Evolutionary conservation across 2,113 vertebrate species (phyloP).

Genomic region (Nestor notabilis): DNA sequence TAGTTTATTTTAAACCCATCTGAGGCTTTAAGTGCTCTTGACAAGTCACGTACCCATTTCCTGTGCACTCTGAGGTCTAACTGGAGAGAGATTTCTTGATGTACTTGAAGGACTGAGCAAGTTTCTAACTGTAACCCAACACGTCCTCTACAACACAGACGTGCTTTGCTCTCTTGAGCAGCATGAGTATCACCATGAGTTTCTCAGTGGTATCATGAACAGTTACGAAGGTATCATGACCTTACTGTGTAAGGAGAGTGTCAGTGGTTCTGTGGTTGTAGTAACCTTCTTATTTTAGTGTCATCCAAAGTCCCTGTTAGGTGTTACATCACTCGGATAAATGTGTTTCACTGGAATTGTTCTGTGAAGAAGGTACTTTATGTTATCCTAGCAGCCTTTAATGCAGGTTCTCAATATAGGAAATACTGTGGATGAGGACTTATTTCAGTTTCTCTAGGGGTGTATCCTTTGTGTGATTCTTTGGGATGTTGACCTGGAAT

Average conservation of each 20-base stretch:
- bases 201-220: neutral
- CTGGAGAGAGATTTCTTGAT: neutral
- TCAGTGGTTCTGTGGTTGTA: neutral
- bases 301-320: neutral
- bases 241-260: neutral
- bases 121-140: neutral
- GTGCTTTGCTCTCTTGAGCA: neutral
- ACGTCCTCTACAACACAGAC: neutral
- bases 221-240: accelerated
- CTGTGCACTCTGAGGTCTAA: neutral
- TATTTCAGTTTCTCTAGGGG: neutral
- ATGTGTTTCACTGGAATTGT: neutral
- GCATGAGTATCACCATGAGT: accelerated
- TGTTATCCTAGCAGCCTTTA: neutral
- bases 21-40: neutral
- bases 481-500: neutral
- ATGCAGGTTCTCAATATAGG: accelerated
- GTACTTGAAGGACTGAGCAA: neutral
- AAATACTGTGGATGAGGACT: neutral
- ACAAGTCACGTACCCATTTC: neutral
- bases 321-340: neutral
- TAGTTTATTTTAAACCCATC: neutral
- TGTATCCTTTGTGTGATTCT: neutral
- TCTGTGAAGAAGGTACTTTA: neutral
- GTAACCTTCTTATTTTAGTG: neutral